These are phyloP conservation scores for Drosophila athabasca DNA, from an alignment of 1,140 invertebrate species.

Conservation along the genomic window DNA sequence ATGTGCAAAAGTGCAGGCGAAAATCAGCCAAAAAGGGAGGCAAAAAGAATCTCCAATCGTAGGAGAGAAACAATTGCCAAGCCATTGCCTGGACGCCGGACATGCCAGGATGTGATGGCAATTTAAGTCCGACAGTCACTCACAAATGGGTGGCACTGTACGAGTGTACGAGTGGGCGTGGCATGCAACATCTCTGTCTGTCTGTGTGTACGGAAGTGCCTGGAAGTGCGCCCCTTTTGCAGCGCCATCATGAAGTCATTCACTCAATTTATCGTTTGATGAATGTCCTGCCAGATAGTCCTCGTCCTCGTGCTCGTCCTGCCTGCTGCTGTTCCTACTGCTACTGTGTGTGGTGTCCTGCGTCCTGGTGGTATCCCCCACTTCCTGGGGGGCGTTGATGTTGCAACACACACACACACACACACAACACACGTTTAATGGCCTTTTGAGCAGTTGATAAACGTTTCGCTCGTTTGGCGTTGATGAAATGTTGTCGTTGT, in stretches of 20 bases:
- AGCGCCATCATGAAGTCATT: constrained; percentile 82
- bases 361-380: background rate
- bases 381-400: constrained; percentile 43
- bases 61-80: constrained; percentile 68
- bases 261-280: constrained; percentile 84
- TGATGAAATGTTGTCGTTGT: constrained; percentile 81
- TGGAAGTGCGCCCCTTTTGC: constrained; percentile 76
- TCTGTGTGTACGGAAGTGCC: constrained; percentile 23
- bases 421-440: constrained; percentile 74
- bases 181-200: constrained; percentile 37
- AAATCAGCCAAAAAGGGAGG: constrained; percentile 50
- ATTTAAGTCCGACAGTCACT: constrained; percentile 80
- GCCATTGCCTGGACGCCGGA: too few relatives aligned
- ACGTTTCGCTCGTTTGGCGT: constrained; percentile 80
- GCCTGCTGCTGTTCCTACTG: constrained; percentile 10
- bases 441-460: constrained; percentile 84
- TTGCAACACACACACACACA: constrained; percentile 45
- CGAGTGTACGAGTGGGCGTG: constrained; percentile 42
- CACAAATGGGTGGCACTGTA: constrained; percentile 31
- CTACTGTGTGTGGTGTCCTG: constrained; percentile 7
- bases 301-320: constrained; percentile 35
- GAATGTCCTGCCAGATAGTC: constrained; percentile 82
- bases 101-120: constrained; percentile 73
- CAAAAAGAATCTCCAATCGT: constrained; percentile 52
- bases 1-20: constrained; percentile 52